phyloP scores from a whole-genome alignment of 2,888 invertebrate species.

The Chloromyia formosa region DNA sequence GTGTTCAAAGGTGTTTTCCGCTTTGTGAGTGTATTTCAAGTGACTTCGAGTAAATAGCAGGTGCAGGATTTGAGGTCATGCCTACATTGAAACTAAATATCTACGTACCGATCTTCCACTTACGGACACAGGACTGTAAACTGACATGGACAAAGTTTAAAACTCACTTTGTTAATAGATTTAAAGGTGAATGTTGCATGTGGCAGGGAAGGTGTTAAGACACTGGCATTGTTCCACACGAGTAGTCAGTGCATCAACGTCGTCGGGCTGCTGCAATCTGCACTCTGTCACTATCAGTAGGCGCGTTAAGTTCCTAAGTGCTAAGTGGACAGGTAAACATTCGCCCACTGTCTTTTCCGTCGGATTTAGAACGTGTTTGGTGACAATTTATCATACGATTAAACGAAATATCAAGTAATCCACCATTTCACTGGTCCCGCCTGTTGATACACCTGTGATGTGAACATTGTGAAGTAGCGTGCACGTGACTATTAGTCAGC shows the following conservation, averaged over 20 bases:
- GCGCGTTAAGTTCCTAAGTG: conserved; percentile 28
- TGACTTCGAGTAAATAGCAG: conserved; percentile 17
- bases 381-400: conserved; percentile 23
- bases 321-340: conserved; percentile 42
- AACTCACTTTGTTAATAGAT: background rate
- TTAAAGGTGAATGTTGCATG: conserved; percentile 16
- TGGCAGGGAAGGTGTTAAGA: conserved; percentile 27
- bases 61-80: conserved; percentile 17
- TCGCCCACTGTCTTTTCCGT: conserved; percentile 22
- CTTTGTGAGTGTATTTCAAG: conserved; percentile 10
- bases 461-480: background rate
- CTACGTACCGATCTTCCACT: background rate
- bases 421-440: conserved; percentile 24
- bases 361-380: conserved; percentile 29
- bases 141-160: conserved; percentile 13
- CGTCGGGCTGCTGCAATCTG: conserved; percentile 19
- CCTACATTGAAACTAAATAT: conserved; percentile 11
- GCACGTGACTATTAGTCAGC: conserved; percentile 30
- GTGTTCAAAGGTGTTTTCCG: conserved; percentile 24
- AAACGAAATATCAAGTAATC: conserved; percentile 26
- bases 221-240: conserved; percentile 4
- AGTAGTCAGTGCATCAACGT: background rate
- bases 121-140: conserved; percentile 21
- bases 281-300: conserved; percentile 26
- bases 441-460: conserved; percentile 24